These are phyloP conservation scores for Catostomus latipinnis DNA, from an alignment of 2,797 vertebrate genomes.

Conservation along the genomic window DNA sequence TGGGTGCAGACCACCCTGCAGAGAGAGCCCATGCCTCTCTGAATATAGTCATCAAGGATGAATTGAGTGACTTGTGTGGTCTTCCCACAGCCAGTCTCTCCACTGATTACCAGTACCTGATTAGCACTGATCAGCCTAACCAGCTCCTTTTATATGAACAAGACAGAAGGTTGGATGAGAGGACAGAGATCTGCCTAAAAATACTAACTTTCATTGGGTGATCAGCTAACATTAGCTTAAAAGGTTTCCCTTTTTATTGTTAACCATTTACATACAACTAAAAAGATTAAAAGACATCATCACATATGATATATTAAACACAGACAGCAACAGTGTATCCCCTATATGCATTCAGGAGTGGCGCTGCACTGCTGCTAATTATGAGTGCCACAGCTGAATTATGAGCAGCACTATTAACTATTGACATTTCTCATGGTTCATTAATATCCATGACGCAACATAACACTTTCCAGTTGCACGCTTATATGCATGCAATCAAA, in stretches of 20 bases:
- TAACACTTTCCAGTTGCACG: too few species aligned
- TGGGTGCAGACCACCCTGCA: conserved; percentile 95
- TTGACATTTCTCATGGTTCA: too few species aligned
- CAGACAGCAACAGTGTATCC: too few species aligned
- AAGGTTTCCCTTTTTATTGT: background rate
- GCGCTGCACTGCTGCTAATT: too few species aligned
- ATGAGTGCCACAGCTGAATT: too few species aligned
- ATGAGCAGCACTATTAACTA: too few species aligned
- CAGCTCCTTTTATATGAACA: conserved; percentile 79
- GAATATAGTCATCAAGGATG: conserved; percentile 91
- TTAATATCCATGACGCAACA: too few species aligned
- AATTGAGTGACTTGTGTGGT: conserved; percentile 98
- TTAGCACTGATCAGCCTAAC: conserved; percentile 83
- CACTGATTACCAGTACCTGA: conserved; percentile 91
- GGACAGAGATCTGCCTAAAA: background rate
- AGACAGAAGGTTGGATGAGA: conserved; percentile 4
- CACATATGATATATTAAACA: background rate
- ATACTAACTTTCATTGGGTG: background rate
- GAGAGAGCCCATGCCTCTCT: conserved; percentile 83
- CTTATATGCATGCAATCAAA: too few species aligned
- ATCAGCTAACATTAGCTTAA: background rate
- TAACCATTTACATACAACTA: background rate
- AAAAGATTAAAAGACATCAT: background rate
- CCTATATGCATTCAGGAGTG: too few species aligned
- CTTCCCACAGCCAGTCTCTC: conserved; percentile 97